Percentiles rank a stretch among this genome's conserved stretches.
Evolutionary conservation across 2,888 invertebrate species (phyloP).

Genomic region (Kuschelorhynchus macadamiae): DNA sequence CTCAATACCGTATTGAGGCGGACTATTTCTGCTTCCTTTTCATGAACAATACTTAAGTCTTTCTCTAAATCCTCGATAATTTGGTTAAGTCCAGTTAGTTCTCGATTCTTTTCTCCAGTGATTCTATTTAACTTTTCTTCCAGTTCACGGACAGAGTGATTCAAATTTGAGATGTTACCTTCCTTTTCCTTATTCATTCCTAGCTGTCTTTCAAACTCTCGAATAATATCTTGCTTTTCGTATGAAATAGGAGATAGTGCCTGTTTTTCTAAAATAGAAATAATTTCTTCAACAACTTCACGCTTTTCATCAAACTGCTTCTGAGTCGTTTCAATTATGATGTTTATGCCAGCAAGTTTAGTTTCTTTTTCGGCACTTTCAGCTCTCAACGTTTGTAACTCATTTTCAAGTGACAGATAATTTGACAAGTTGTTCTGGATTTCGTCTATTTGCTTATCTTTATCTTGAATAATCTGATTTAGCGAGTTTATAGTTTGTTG

Average conservation of each 20-base stretch:
- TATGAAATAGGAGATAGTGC: conserved; percentile 53
- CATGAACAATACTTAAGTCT: conserved; percentile 49
- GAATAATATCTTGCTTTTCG: conserved; percentile 55
- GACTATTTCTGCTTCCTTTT: conserved; percentile 52
- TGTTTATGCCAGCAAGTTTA: conserved; percentile 54
- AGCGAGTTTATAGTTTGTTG: conserved; percentile 62
- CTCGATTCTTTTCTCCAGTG: conserved; percentile 49
- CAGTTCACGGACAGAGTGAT: conserved; percentile 25
- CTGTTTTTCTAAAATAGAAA: conserved; percentile 55
- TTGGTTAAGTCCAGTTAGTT: conserved; percentile 53
- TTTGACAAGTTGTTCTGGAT: conserved; percentile 49
- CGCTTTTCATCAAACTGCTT: conserved; percentile 59
- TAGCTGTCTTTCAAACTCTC: conserved; percentile 56
- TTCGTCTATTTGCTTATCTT: conserved; percentile 57
- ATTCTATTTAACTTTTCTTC: conserved; percentile 28
- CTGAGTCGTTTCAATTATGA: conserved; percentile 57
- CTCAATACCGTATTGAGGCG: conserved; percentile 38
- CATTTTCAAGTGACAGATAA: conserved; percentile 48
- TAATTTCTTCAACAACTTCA: conserved; percentile 57
- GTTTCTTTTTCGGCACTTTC: conserved; percentile 54
- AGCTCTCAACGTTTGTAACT: conserved; percentile 52
- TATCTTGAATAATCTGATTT: conserved; percentile 57
- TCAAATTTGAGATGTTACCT: conserved; percentile 44
- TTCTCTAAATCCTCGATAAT: conserved; percentile 53
- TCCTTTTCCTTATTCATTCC: conserved; percentile 35